phyloP scores from a whole-genome alignment of 2,888 invertebrate genomes.

The Cotesia congregata region DNA sequence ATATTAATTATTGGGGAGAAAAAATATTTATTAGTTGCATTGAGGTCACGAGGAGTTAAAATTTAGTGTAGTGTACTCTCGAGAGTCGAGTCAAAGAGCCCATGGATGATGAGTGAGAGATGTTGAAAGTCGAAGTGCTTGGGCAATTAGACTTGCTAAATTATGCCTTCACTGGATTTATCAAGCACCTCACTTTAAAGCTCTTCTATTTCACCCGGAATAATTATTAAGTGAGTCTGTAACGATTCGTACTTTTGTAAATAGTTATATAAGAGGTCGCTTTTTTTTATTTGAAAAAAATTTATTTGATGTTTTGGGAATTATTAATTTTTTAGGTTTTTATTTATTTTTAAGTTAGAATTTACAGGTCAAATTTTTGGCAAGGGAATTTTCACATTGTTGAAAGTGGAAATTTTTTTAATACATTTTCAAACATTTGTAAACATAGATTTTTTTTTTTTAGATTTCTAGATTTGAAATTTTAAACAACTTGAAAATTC shows the following conservation, averaged over 20 bases:
- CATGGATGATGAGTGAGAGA: conserved; percentile 17
- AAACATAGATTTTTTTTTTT: too few species aligned
- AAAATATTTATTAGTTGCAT: conserved; percentile 1
- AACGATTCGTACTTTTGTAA: conserved; percentile 10
- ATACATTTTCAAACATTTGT: too few species aligned
- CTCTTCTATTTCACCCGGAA: conserved; percentile 21
- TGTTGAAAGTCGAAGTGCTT: conserved; percentile 16
- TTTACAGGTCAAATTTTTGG: too few species aligned
- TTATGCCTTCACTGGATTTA: conserved; percentile 31
- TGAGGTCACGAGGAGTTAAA: conserved; percentile 20
- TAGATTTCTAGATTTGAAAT: too few species aligned
- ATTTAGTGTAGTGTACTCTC: conserved; percentile 14
- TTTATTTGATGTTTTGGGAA: too few species aligned
- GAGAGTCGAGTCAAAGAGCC: background rate
- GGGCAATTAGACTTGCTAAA: conserved; percentile 40
- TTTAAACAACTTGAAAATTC: too few species aligned
- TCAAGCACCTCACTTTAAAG: conserved; percentile 17
- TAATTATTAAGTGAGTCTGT: conserved; percentile 28
- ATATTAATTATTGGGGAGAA: background rate
- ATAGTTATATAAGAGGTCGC: background rate
- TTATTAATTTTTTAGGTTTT: too few species aligned
- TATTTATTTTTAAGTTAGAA: too few species aligned
- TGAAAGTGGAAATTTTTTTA: too few species aligned
- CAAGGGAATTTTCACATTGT: too few species aligned
- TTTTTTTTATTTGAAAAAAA: too few species aligned